Base-by-base conservation (phyloP, 2,888 invertebrate species). In the Noctua fimbriata region DNA sequence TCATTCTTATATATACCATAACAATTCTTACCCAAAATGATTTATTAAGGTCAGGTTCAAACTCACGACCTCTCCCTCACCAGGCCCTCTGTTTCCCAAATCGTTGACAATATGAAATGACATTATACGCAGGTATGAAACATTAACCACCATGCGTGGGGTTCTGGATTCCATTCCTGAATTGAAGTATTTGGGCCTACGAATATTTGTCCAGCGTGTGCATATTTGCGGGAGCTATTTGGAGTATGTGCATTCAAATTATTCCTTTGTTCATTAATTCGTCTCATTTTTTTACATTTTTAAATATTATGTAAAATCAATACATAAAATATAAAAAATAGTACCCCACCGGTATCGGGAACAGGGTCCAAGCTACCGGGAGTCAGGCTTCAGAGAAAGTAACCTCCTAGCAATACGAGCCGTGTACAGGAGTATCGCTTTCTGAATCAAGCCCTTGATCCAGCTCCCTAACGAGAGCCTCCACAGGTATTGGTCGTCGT, bases 161-260 rank as follows among this genome's bases (percentile, higher is more conserved):
- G 78, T 71, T 75, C 47, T 24, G 28, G 41, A 73, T 83, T 76
- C 78, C 75, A 86, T 83, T 82, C 66, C 73, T 58, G 63, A 58
- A 67, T 69, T n/a, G 55, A 24, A 76, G 65, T 83, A 85, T 82
- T 65, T 71, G 70, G 24, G 16, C 16, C 41, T 9, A 63, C 58
- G 71, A 76, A 78, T 76, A 73, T 78, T 75, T 82, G 63, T 36
- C 49, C 63, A 55, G 49, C 47, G 41, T 71, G 58, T 52, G 69
- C 18, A 65, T n/a, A 14, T 58, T 67, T 41, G 69, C 32, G 52
- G 9, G 24, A 52, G 60, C 18, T 49, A 55, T 66, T 69, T 47
- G 36, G 55, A 21, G 70, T 67, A 44, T 71, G 16, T n/a, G 9
- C 18, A 67, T n/a, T 70, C 12, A 1, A 28, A 41, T 58, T n/a